Base-by-base conservation (phyloP, 2,888 invertebrate species). In the Trissolcus brochymenae region DNA sequence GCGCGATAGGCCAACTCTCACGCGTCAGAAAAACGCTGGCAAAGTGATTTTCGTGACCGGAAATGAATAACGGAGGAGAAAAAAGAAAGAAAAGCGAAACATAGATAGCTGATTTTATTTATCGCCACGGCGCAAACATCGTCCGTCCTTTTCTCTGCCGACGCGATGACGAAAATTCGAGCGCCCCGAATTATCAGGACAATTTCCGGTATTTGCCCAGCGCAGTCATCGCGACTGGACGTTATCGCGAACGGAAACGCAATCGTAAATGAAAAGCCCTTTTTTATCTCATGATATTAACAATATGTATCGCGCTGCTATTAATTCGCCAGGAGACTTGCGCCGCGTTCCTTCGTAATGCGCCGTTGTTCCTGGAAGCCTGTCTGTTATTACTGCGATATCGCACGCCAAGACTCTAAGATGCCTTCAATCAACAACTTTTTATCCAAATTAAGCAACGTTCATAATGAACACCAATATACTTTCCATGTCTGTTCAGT, bases 281-380 rank as follows among this genome's bases (percentile, higher is more conserved):
- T 60, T 53, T 60, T 55, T 7, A 43, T 66, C 19, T 41, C 35
- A 17, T 19, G 29, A 67, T 67, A 67, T 70, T 61, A 49, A 71
- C 29, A 57, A 51, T 65, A 49, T 74, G 75, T 71, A 71, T 73
- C 67, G 71, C 79, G 79, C 55, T 35, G 77, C 81, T 81, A 84
- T 82, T 83, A 82, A 82, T 81, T 72, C 80, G 76, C 75, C 77
- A 41, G 79, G 70, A 56, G 65, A 72, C 76, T 78, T 74, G 76
- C 81, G 80, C 82, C 76, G 76, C 81, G 80, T n/a, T n/a, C n/a
- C 82, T 82, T 83, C 80, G 82, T 80, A 81, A 83, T 81, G 81
- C 77, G 82, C 82, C 83, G 81, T 82, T 81, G 79, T 85, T 86
- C 85, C 83, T 76, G 84, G 85, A 86, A 86, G 80, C 81, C 81